Evolutionary conservation across 2,113 vertebrate species (phyloP).

Genomic region (Psilopsiagon aurifrons): DNA sequence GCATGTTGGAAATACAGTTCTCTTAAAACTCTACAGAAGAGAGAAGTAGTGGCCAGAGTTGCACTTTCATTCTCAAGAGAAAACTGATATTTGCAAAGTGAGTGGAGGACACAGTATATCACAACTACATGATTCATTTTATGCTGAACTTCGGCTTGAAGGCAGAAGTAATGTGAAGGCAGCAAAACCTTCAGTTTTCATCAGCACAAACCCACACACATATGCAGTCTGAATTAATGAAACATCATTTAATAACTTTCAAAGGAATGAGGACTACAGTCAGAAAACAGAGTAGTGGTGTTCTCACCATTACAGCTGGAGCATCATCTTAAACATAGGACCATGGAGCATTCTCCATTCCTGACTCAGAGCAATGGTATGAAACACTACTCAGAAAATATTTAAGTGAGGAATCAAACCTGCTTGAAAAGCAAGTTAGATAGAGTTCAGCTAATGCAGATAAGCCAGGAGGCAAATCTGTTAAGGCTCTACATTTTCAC

Average conservation of each 20-base stretch:
- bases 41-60: background rate
- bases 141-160: background rate
- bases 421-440: background rate
- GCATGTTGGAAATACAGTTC: background rate
- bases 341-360: rapidly evolving
- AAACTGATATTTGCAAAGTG: background rate
- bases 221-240: too few relatives aligned
- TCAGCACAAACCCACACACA: background rate
- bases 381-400: background rate
- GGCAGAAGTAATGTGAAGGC: background rate
- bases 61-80: background rate
- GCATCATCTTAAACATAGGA: background rate
- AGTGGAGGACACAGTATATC: background rate
- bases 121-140: background rate
- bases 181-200: background rate
- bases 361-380: background rate
- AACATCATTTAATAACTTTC: background rate
- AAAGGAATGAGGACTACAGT: background rate
- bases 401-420: background rate
- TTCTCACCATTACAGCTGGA: background rate
- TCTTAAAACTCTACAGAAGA: background rate
- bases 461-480: background rate
- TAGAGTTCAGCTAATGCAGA: background rate
- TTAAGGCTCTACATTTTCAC: background rate
- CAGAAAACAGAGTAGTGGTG: background rate